A percentile compares a stretch with the other conserved stretches of the same genome.
Conservation (phyloP, 1,140 invertebrate species). For the Drosophila ironensis region DNA sequence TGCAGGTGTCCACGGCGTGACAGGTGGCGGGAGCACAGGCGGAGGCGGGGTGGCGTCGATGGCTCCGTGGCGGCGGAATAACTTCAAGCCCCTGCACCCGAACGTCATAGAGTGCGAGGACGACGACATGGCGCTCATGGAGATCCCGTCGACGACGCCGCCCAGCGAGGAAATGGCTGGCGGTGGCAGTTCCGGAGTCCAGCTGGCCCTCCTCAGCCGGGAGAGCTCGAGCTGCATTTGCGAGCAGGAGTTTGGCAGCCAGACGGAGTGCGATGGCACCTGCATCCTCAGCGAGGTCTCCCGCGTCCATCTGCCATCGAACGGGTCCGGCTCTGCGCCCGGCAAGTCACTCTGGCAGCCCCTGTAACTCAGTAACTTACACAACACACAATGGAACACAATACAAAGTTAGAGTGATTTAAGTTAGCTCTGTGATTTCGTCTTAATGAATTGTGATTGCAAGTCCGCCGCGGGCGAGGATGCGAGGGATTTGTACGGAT, state of each 20-base stretch:
- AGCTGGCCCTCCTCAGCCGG: constrained; percentile 47
- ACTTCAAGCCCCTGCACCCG: constrained; percentile 73
- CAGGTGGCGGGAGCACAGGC: no score
- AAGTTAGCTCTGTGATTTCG: constrained; percentile 61
- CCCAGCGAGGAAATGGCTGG: constrained; percentile 53
- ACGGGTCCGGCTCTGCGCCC: background rate
- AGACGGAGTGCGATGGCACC: constrained; percentile 68
- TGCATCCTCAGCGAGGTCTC: constrained; percentile 74
- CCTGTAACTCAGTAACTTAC: constrained; percentile 34
- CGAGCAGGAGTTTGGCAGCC: constrained; percentile 69
- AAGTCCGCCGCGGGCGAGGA: constrained; percentile 37
- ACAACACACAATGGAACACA: background rate
- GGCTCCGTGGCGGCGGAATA: constrained; percentile 70
- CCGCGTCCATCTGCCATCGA: constrained; percentile 53
- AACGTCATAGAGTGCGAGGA: constrained; percentile 73
- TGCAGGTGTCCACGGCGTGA: background rate
- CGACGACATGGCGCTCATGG: constrained; percentile 68
- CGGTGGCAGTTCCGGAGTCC: constrained; percentile 21
- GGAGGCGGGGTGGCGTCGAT: constrained; percentile 7
- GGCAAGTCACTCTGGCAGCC: constrained; percentile 48
- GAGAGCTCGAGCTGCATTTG: constrained; percentile 67
- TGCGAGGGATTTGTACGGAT: constrained; percentile 12
- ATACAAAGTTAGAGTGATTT: background rate
- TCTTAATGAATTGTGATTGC: constrained; percentile 72
- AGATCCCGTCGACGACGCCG: constrained; percentile 55